phyloP scores from a whole-genome alignment of 2,888 invertebrate genomes.

The Zele albiditarsus region DNA sequence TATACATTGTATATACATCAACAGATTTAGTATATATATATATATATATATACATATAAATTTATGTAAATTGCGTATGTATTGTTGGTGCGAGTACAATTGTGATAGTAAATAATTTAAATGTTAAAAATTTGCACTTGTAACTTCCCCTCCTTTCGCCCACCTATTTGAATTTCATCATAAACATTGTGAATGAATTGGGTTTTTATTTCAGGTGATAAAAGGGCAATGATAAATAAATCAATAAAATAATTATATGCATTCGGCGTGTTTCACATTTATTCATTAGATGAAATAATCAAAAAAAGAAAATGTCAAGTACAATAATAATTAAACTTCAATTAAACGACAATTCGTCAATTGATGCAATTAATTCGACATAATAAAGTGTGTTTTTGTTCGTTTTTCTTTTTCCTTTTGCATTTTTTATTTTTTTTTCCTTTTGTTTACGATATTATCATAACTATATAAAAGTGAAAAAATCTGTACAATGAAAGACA shows the following conservation, averaged over 20 bases:
- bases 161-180: too few species aligned
- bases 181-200: background rate
- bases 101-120: too few species aligned
- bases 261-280: constrained; percentile 71
- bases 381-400: constrained; percentile 44
- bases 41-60: background rate
- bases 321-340: constrained; percentile 69
- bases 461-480: constrained; percentile 73
- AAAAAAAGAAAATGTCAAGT: constrained; percentile 59
- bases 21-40: background rate
- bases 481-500: constrained; percentile 74
- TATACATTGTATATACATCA: constrained; percentile 14
- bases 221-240: constrained; percentile 33
- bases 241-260: constrained; percentile 42
- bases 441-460: constrained; percentile 47
- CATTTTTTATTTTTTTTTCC: constrained; percentile 7
- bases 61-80: background rate
- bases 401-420: background rate
- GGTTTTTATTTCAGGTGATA: background rate
- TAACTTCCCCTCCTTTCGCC: too few species aligned
- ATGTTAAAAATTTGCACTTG: too few species aligned
- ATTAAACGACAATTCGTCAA: constrained; percentile 39
- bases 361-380: constrained; percentile 53
- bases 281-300: constrained; percentile 69
- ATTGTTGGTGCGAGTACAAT: too few species aligned